Percentiles rank a stretch among this genome's conserved stretches.
These are phyloP conservation scores for Perca flavescens DNA, from an alignment of 2,113 vertebrate genomes.

Conservation along the genomic window DNA sequence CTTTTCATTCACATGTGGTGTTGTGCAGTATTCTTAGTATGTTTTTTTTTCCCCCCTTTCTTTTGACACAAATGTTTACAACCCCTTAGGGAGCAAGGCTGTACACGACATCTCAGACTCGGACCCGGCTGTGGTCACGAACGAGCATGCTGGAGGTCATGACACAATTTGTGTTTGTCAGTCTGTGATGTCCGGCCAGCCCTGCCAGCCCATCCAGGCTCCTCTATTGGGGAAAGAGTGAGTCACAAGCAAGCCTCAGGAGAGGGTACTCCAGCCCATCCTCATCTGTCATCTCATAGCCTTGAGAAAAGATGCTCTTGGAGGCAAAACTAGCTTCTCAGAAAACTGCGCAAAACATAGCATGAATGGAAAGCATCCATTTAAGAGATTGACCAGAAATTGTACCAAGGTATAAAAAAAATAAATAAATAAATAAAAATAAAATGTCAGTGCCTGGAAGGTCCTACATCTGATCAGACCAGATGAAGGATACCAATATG, in stretches of 20 bases:
- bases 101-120: slow-evolving; percentile 11
- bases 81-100: background rate
- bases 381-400: background rate
- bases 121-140: slow-evolving; percentile 11
- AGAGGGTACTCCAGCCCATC: background rate
- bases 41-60: background rate
- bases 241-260: slow-evolving; percentile 28
- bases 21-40: background rate
- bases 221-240: slow-evolving; percentile 8
- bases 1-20: background rate
- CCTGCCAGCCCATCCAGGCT: slow-evolving; percentile 2
- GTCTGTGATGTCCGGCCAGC: slow-evolving; percentile 27
- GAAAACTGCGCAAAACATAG: background rate
- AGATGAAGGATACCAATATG: background rate
- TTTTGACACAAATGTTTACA: slow-evolving; percentile 20
- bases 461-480: background rate
- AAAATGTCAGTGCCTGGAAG: background rate
- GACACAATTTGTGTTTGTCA: slow-evolving; percentile 68
- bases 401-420: background rate
- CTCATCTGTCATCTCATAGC: slow-evolving; percentile 33
- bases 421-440: no score
- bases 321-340: background rate
- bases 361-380: background rate
- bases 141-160: slow-evolving; percentile 50
- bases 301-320: slow-evolving; percentile 5